Base-by-base conservation (phyloP, 2,888 invertebrate species). In the Pilophorus perplexus region DNA sequence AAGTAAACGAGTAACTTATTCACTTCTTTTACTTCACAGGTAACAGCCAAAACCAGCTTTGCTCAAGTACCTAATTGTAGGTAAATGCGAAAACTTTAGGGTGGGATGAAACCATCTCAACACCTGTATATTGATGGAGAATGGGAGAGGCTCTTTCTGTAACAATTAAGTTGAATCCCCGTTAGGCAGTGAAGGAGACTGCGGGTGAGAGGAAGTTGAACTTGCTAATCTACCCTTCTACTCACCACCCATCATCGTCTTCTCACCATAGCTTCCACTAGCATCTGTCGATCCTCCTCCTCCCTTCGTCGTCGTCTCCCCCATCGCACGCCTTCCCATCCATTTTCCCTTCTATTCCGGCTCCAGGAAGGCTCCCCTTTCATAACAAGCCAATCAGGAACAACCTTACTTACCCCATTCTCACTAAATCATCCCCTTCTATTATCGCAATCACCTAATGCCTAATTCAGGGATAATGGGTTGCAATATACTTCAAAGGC, bases 161-260 rank as follows among this genome's bases (percentile, higher is more conserved):
- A 52, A 28, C 52, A 52, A 52, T 52, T 28, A 52, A 28, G 52
- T 52, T 52, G 52, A 52, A 52, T 52, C 23, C 27, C 52, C 52
- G 28, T 52, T 28, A 52, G 52, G 27, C 12, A 6, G 52, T 28
- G 27, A 28, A 10, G 6, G 28, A 52, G 27, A 18, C 18, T 18
- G 52, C n/a, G 33, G 52, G 16, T 3, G 28, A 1, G 52, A 28
- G 52, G 52, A 28, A 52, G 52, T 52, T 28, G 52, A 52, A 52
- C 52, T 52, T 52, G 52, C 52, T 52, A 52, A 52, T 52, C 52
- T 28, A 18, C 28, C 12, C 12, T 2, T 10, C 52, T 28, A 23
- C 48, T 33, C 33, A 12, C 48, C 8, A 22, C 48, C 52, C 52
- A 6, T 28, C 28, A 8, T 23, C 27, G 4, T 16, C 14, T 6